Evolutionary conservation across 1,140 invertebrate species (phyloP), one percentile per base, ranked within the genome.

Genomic region (Pseudomyrmex concolor): DNA sequence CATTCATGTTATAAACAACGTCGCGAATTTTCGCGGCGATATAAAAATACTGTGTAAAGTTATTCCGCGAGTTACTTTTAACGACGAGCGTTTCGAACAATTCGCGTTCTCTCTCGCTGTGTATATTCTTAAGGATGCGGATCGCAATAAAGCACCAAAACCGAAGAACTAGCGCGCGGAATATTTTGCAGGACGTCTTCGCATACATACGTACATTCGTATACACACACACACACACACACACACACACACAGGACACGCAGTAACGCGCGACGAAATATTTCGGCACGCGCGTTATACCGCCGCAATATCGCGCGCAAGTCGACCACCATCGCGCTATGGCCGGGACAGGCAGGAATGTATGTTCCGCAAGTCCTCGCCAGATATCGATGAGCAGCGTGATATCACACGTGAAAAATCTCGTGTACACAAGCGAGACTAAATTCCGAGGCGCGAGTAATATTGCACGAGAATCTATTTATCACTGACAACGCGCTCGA

Each of bases 301-400:
- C 34, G 59, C 48, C 15, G 85, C 55, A 86, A 87, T 84, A 87
- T 78, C 62, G n/a, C 19, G 45, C 60, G 19, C 76, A 19, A 34
- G 22, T 57, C 63, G 66, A 76, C 73, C 54, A 76, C 73, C 54
- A 17, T 81, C 48, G 22, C 25, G 50, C 60, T 10, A 34, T 43
- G 50, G 19, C 25, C 67, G 25, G 50, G 34, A 43, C 48, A 55
- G 34, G 5, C 17, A 48, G 10, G 17, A 68, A 59, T 3, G 45
- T 57, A 12, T 45, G 50, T 57, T 59, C 8, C 15, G 43, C 54
- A 34, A 51, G 54, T 80, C 10, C 43, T 67, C 62, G 15, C 13
- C 13, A 48, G 5, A 77, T 17, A 77, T 77, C 51, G 74, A 77
- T 55, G 62, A 45, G 13, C 25, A 22, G n/a, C 50, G 62, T 8